A percentile compares a stretch with the other conserved stretches of the same genome.
phyloP scores from a whole-genome alignment of 2,797 vertebrate species.

The Mallotus villosus region DNA sequence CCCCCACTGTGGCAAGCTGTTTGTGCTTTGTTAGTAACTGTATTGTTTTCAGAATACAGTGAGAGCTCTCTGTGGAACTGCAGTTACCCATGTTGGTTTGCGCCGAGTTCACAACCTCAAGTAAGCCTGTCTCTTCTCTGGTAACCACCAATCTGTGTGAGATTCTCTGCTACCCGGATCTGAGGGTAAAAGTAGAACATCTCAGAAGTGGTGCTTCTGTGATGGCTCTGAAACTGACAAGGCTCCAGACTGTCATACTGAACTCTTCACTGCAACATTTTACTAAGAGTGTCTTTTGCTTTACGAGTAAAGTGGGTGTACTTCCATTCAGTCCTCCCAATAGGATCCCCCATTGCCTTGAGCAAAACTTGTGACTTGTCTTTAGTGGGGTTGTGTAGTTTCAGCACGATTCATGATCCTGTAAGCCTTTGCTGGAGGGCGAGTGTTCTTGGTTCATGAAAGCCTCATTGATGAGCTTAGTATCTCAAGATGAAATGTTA shows the following conservation, averaged over 20 bases:
- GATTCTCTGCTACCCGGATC: too few relatives aligned
- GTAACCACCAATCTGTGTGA: too few relatives aligned
- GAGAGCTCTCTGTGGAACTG: conserved; percentile 22
- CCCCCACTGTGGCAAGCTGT: conserved; percentile 12
- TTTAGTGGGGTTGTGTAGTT: conserved; percentile 24
- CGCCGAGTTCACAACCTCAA: conserved; percentile 25
- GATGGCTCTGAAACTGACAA: too few relatives aligned
- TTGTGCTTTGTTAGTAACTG: conserved; percentile 4
- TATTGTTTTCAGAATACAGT: conserved; percentile 14
- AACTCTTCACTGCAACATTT: background rate
- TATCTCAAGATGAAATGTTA: background rate
- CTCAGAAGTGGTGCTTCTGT: too few relatives aligned
- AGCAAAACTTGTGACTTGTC: conserved; percentile 24
- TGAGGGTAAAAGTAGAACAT: too few relatives aligned
- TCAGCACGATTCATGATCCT: conserved; percentile 40
- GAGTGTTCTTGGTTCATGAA: conserved; percentile 34
- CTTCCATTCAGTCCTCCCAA: conserved; percentile 26
- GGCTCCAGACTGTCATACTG: too few relatives aligned
- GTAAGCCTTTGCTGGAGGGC: conserved; percentile 7
- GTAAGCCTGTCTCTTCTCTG: background rate
- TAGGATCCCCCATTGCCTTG: conserved; percentile 18
- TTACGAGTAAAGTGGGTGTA: background rate
- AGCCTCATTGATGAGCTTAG: conserved; percentile 12
- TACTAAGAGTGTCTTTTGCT: conserved; percentile 14
- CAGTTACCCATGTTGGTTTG: conserved; percentile 6